Evolutionary conservation across 2,888 invertebrate species (phyloP).

Genomic region (Argynnis bischoffii): DNA sequence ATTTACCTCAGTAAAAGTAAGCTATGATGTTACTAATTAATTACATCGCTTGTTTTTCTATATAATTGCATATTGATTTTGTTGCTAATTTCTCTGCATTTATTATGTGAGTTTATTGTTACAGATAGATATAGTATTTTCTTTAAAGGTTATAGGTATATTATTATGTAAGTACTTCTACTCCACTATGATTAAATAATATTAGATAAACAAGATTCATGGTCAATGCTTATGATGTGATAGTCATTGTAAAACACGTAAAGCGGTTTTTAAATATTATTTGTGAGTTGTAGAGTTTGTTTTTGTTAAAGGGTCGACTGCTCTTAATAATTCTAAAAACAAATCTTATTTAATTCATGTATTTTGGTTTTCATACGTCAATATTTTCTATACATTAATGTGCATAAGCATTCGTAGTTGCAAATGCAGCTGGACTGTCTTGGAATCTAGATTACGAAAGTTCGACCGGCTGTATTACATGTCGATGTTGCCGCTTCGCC

Average conservation of each 20-base stretch:
- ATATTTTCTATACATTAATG: slow-evolving; percentile 29
- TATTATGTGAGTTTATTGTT: too few species aligned
- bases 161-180: slow-evolving; percentile 12
- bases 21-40: too few species aligned
- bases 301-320: not conserved
- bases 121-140: too few species aligned
- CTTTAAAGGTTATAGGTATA: too few species aligned
- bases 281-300: not conserved
- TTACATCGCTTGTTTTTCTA: too few species aligned
- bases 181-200: slow-evolving; percentile 1
- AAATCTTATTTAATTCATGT: not conserved
- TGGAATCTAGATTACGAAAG: slow-evolving; percentile 62
- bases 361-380: not conserved
- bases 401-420: slow-evolving; percentile 31
- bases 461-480: slow-evolving; percentile 64
- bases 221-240: slow-evolving; percentile 16
- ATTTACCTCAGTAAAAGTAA: slow-evolving; percentile 5
- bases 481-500: slow-evolving; percentile 56
- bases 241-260: not conserved
- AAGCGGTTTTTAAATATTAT: not conserved
- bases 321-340: not conserved
- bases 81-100: too few species aligned
- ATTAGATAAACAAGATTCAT: slow-evolving; percentile 11
- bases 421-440: slow-evolving; percentile 48
- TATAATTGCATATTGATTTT: too few species aligned